Base-by-base conservation (phyloP, 2,888 invertebrate genomes). In the Micoletzkya japonica region DNA sequence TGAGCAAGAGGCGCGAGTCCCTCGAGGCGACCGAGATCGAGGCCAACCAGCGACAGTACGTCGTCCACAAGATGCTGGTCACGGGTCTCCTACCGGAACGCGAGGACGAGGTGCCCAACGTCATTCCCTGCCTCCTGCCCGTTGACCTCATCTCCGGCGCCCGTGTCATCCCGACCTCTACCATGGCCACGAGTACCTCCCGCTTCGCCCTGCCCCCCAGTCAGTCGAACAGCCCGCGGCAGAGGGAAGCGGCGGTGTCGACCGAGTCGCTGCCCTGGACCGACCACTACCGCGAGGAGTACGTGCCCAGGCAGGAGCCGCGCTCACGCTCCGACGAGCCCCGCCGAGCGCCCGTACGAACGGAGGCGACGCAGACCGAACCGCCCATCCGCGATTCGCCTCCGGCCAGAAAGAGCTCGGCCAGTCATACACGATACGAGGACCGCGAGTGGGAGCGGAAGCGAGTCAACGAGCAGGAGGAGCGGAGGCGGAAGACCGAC, bases 1-100 rank as follows among this genome's bases (percentile, higher is more conserved):
- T 88, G 10, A 84, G 81, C 37, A 83, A 86, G 24, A 76, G 88
- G 56, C 83, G 86, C 64, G 80, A 86, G 49, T 81, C 86, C 49
- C 81, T 87, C 52, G 88, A 88, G 72, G 87, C 87, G 63, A 82
- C 86, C 63, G 88, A 88, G 76, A 88, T 86, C 70, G 86, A 86
- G 63, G 86, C 86, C 6, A 84, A 82, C 64, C 86, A 86, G 60
- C 75, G 86, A 26, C 81, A 83, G 72, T 86, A 85, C 72, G 76
- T 77, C 24, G 82, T 86, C 36, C 80, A 82, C 36, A 77, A 80
- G 54, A 82, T 85, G 83, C 70, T 86, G 6, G 75, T 81, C 32
- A 82, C 79, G 32, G 85, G 85, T 10, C 73, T 84, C 2, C 69
- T 85, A 20, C 83, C 85, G 6, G 80, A 81, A 36, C 72, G 74